These are phyloP conservation scores for Agonopterix heracliana DNA, from an alignment of 2,888 invertebrate species.

Conservation along the genomic window DNA sequence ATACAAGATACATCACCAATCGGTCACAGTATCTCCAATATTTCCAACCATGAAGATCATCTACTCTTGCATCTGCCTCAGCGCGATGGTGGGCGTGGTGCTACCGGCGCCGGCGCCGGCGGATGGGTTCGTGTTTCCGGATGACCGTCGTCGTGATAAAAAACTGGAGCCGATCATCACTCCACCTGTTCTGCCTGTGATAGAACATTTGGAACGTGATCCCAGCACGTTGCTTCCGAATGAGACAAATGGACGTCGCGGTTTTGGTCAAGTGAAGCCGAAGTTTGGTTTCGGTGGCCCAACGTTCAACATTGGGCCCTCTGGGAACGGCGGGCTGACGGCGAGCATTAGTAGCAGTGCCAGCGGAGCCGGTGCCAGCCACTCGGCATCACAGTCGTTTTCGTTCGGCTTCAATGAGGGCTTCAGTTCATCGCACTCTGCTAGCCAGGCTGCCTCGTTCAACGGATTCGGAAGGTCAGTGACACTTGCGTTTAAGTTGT, in stretches of 20 bases:
- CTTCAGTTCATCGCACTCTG: constrained; percentile 68
- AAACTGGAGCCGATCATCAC: constrained; percentile 65
- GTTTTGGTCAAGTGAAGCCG: constrained; percentile 38
- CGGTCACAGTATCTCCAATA: constrained; percentile 54
- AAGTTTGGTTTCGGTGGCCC: constrained; percentile 50
- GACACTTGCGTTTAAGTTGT: neutral
- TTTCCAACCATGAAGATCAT: constrained; percentile 60
- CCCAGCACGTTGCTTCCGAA: constrained; percentile 62
- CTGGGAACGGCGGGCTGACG: constrained; percentile 56
- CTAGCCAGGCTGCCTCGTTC: constrained; percentile 66
- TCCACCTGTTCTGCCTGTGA: constrained; percentile 65
- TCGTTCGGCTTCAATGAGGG: constrained; percentile 69
- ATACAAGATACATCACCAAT: constrained; percentile 59
- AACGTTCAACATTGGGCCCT: constrained; percentile 60
- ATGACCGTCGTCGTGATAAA: constrained; percentile 48
- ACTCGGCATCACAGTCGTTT: constrained; percentile 66
- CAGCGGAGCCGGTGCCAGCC: constrained; percentile 56
- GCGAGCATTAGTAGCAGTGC: constrained; percentile 65
- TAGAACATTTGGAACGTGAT: constrained; percentile 70
- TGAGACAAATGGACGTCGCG: constrained; percentile 30
- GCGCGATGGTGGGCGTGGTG: constrained; percentile 26
- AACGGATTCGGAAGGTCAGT: constrained; percentile 67
- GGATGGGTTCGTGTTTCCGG: constrained; percentile 56
- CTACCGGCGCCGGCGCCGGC: constrained; percentile 45
- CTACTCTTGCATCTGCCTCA: constrained; percentile 43